Percentiles rank a stretch among this genome's conserved stretches.
Evolutionary conservation across 2,113 vertebrate species (phyloP).

Genomic region (Pteruthius melanotis): DNA sequence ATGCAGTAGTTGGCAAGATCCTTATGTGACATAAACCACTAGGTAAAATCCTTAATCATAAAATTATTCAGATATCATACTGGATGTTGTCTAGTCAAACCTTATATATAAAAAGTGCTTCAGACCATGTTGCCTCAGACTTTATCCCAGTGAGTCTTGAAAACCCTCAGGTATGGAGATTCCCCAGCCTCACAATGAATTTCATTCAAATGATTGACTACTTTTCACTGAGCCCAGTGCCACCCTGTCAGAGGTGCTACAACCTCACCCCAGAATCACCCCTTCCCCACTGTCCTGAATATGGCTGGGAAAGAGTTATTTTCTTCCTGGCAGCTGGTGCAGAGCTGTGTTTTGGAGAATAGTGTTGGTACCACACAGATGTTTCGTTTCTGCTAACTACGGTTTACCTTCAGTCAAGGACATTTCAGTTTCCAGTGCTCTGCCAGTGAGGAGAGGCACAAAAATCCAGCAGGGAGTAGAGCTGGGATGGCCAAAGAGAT

Average conservation of each 20-base stretch:
- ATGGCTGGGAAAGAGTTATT: background rate
- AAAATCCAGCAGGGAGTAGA: background rate
- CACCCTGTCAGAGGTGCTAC: background rate
- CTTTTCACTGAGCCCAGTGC: background rate
- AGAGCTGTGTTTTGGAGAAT: background rate
- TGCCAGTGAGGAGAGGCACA: background rate
- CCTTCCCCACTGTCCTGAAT: background rate
- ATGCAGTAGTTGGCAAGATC: background rate
- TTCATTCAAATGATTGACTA: background rate
- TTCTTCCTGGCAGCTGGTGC: background rate
- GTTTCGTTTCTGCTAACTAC: accelerated
- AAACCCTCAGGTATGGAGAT: background rate
- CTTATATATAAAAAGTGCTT: background rate
- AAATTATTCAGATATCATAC: background rate
- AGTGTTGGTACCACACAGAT: too few relatives aligned
- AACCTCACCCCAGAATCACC: background rate
- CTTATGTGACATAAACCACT: background rate
- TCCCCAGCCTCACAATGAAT: background rate
- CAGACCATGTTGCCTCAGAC: accelerated
- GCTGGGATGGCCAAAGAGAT: background rate
- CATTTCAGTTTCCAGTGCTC: background rate
- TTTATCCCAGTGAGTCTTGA: background rate
- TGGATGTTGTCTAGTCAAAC: background rate
- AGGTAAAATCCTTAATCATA: background rate
- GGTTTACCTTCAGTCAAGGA: background rate